Base-by-base conservation (phyloP, 2,797 vertebrate genomes). In the Merluccius polli region DNA sequence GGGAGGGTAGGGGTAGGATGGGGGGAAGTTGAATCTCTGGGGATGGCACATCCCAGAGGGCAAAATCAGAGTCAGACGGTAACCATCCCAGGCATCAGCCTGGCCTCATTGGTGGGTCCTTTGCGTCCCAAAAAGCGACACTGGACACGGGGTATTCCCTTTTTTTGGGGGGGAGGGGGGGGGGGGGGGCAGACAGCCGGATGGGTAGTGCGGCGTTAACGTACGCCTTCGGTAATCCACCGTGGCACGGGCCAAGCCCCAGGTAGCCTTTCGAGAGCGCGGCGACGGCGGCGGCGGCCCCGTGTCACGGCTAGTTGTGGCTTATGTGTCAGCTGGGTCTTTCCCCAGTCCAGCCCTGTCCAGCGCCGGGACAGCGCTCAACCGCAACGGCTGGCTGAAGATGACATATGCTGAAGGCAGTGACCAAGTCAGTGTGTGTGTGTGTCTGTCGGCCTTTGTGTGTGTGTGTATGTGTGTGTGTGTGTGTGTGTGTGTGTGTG, bases 351-450 rank as follows among this genome's bases (percentile, higher is more conserved):
- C 44, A 31, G 75, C 76, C 67, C 75, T 44, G 72, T 88, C 85
- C 90, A 78, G 1, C 78, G 77, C n/a, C 85, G 78, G 90, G 87
- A 89, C 90, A 90, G 85, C 84, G 63, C 76, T 90, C 87, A 91
- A 87, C 84, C 63, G 80, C 83, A 76, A 70, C 9, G 78, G 85
- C 79, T 87, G 79, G 81, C 89, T 89, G 72, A 83, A 85, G 90
- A 90, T 89, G 92, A 91, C 89, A 92, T 87, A 91, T 88, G 89
- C 90, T 89, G 80, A 87, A 86, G 90, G 89, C 89, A 86, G 78
- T 81, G 74, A 83, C 85, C 79, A 81, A 81, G 74, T 86, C n/a
- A 75, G 71, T 80, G 33, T 78, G 82, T 82, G 76, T 73, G 77
- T 85, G 79, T 82, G 74, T 78, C 59, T 67, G 69, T 59, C n/a